These are phyloP conservation scores for Phenganax stokvisi DNA, from an alignment of 92 coral and sea anemone species.

Conservation along the genomic window DNA sequence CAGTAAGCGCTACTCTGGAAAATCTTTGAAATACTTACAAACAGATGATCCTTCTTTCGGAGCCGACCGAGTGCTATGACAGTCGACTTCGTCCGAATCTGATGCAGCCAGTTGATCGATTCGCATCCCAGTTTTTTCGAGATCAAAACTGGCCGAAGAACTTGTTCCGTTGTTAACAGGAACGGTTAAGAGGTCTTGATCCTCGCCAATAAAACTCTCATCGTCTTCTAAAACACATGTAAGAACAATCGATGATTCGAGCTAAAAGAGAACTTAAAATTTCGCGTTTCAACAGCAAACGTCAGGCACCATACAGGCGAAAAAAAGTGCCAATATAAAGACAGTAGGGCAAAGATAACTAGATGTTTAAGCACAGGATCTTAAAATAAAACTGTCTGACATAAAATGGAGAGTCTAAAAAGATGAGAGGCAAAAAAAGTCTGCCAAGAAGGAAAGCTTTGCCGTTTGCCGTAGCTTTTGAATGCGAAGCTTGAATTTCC, in stretches of 20 bases:
- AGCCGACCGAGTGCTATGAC: slow-evolving; percentile 34
- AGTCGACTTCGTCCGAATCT: slow-evolving; percentile 71
- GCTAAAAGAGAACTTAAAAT: too few species aligned
- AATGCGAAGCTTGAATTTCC: too few species aligned
- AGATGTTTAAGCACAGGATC: too few species aligned
- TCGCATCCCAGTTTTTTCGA: slow-evolving; percentile 62
- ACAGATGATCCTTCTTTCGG: not conserved
- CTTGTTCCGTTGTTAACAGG: slow-evolving; percentile 18
- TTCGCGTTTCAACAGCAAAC: too few species aligned
- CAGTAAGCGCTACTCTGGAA: not conserved
- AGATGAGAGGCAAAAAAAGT: too few species aligned
- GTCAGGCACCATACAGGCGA: too few species aligned
- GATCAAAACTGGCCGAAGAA: slow-evolving; percentile 35
- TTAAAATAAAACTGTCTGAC: too few species aligned
- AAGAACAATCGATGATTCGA: not conserved
- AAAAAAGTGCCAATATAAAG: too few species aligned
- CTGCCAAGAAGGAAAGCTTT: too few species aligned
- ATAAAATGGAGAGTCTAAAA: too few species aligned
- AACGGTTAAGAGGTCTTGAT: slow-evolving; percentile 1
- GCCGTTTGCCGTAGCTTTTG: too few species aligned
- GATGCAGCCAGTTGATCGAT: slow-evolving; percentile 72
- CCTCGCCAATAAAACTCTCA: not conserved
- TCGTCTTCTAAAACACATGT: not conserved
- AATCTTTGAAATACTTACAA: not conserved
- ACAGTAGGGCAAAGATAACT: too few species aligned